Percentiles rank a stretch among this genome's conserved stretches.
These are phyloP conservation scores for Crocidura indochinensis DNA, from an alignment of 2,797 vertebrate species.

Conservation along the genomic window DNA sequence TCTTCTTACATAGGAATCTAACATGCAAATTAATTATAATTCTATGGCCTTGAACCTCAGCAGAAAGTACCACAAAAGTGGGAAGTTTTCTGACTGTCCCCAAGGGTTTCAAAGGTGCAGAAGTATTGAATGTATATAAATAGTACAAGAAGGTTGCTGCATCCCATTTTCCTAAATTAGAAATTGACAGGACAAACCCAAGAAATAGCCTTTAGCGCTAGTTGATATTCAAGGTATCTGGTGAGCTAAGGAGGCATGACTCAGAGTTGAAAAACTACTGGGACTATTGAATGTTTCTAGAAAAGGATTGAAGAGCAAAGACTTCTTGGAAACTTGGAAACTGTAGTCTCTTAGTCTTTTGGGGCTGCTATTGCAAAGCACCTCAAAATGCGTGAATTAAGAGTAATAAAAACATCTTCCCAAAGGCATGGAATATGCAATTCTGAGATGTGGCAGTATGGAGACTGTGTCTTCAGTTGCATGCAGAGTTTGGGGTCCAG, in stretches of 20 bases:
- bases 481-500: too few relatives aligned
- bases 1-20: slow-evolving; percentile 77
- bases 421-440: neutral
- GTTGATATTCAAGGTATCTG: slow-evolving; percentile 80
- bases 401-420: neutral
- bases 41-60: slow-evolving; percentile 81
- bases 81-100: slow-evolving; percentile 78
- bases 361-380: neutral
- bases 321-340: neutral
- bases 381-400: neutral
- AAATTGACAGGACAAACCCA: slow-evolving; percentile 84
- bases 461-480: too few relatives aligned
- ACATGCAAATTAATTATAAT: slow-evolving; percentile 82
- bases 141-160: slow-evolving; percentile 81
- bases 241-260: slow-evolving; percentile 67
- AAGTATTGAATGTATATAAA: slow-evolving; percentile 81
- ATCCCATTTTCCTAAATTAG: slow-evolving; percentile 84
- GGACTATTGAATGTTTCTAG: slow-evolving; percentile 31
- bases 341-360: neutral
- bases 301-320: slow-evolving; percentile 39
- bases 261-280: slow-evolving; percentile 76
- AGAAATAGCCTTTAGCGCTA: slow-evolving; percentile 79
- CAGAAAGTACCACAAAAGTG: slow-evolving; percentile 80
- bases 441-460: too few relatives aligned
- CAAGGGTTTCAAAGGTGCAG: slow-evolving; percentile 78